Conservation (phyloP, 1,140 invertebrate species). For the Hylaeus volcanicus region DNA sequence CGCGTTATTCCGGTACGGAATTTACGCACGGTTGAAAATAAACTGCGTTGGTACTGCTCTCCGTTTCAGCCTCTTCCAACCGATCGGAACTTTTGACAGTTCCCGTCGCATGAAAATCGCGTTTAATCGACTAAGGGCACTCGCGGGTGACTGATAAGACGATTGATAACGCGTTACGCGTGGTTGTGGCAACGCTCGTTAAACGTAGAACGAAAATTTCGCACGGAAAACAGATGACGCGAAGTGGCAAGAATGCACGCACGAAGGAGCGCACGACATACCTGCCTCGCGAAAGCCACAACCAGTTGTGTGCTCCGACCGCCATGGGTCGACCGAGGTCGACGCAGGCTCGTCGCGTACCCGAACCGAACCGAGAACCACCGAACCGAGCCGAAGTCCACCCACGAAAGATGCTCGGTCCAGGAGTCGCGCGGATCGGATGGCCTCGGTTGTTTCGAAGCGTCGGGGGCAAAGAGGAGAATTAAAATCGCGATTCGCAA, state of each 20-base stretch:
- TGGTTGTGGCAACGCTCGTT: not conserved
- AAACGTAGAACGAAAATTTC: not conserved
- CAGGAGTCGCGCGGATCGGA: conserved; percentile 5
- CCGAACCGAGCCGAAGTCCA: conserved; percentile 65
- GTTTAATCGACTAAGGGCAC: not conserved
- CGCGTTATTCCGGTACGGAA: not conserved
- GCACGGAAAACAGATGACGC: conserved; percentile 24
- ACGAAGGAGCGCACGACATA: conserved; percentile 53
- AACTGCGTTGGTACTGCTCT: not conserved
- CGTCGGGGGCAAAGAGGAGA: not conserved
- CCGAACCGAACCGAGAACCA: conserved; percentile 47
- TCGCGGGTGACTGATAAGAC: too few relatives aligned
- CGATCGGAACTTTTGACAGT: conserved; percentile 50
- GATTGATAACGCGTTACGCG: not conserved
- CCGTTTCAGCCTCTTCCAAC: not conserved
- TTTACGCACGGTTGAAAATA: conserved; percentile 10
- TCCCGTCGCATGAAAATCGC: conserved; percentile 27
- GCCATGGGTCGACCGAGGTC: conserved; percentile 76
- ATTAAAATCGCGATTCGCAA: conserved; percentile 26
- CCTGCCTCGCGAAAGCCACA: conserved; percentile 73
- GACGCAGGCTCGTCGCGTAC: conserved; percentile 61
- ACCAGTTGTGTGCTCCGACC: conserved; percentile 76
- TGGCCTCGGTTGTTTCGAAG: conserved; percentile 9
- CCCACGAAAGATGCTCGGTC: conserved; percentile 57
- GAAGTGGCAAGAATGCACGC: conserved; percentile 34